These are phyloP conservation scores for Apis cerana DNA, from an alignment of 1,140 invertebrate species.

Conservation along the genomic window DNA sequence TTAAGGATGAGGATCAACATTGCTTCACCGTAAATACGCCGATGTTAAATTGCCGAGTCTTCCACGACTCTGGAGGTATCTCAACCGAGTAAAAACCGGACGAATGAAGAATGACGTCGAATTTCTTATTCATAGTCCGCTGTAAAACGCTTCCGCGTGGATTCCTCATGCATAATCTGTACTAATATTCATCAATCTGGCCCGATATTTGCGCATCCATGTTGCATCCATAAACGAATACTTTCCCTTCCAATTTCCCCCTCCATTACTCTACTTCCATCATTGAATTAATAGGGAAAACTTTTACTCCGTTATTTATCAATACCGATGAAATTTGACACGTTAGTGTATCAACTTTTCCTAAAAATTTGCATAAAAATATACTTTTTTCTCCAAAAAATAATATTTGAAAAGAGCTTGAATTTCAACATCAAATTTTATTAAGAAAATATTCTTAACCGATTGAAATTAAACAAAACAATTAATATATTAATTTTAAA, in stretches of 20 bases:
- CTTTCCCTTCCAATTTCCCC: background rate
- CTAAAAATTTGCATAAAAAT: too few relatives aligned
- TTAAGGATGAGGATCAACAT: constrained; percentile 3
- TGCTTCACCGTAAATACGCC: background rate
- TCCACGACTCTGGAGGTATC: constrained; percentile 18
- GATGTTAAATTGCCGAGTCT: background rate
- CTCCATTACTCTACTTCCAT: background rate
- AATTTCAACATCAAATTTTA: too few relatives aligned
- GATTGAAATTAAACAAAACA: too few relatives aligned
- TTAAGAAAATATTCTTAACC: too few relatives aligned
- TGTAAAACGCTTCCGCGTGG: background rate
- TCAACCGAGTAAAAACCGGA: background rate
- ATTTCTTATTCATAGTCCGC: constrained; percentile 33
- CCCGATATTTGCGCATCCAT: background rate
- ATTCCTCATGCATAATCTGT: constrained; percentile 30
- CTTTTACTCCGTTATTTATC: too few relatives aligned
- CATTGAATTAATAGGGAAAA: background rate
- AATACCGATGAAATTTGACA: too few relatives aligned
- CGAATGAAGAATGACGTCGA: constrained; percentile 11
- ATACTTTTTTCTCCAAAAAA: too few relatives aligned
- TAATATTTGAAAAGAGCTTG: too few relatives aligned
- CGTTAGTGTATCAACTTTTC: too few relatives aligned
- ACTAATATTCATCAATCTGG: constrained; percentile 22
- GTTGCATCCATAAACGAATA: background rate
- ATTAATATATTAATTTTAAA: too few relatives aligned